These are phyloP conservation scores for Melanotus villosus DNA, from an alignment of 2,888 invertebrate species.

Conservation along the genomic window DNA sequence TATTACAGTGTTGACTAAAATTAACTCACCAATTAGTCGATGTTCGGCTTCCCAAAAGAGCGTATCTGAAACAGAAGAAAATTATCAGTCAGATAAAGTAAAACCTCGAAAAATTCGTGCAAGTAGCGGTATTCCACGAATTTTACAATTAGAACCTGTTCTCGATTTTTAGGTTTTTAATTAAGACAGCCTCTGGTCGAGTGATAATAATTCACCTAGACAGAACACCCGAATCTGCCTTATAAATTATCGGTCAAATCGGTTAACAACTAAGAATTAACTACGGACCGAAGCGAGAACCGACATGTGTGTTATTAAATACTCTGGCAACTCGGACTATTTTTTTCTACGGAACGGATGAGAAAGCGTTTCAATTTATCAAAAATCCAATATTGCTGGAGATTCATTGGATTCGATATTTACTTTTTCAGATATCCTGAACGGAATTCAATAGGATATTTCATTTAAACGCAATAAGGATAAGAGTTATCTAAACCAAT, in stretches of 20 bases:
- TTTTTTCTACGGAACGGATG: conserved; percentile 21
- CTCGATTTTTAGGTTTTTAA: conserved; percentile 14
- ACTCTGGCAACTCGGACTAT: conserved; percentile 17
- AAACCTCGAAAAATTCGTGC: conserved; percentile 5
- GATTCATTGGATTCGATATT: conserved; percentile 45
- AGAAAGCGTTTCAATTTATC: conserved; percentile 42
- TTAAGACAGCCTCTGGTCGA: conserved; percentile 24
- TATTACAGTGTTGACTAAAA: too few relatives aligned
- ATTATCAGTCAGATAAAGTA: conserved; percentile 11
- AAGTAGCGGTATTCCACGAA: neutral
- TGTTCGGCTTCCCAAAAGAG: conserved; percentile 1
- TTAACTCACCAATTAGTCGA: conserved; percentile 28
- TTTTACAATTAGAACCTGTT: conserved; percentile 7
- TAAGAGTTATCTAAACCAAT: conserved; percentile 48
- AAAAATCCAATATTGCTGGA: conserved; percentile 43
- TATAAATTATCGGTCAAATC: conserved; percentile 21
- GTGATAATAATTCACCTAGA: conserved; percentile 14
- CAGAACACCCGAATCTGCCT: conserved; percentile 1
- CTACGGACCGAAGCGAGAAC: neutral
- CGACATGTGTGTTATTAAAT: conserved; percentile 24
- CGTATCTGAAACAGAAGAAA: conserved; percentile 15
- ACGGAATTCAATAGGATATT: conserved; percentile 47
- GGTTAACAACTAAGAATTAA: conserved; percentile 18
- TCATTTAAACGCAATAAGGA: conserved; percentile 49
- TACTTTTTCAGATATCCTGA: conserved; percentile 47